These are phyloP conservation scores for Biston stratarius DNA, from an alignment of 2,888 invertebrate genomes.

Conservation along the genomic window DNA sequence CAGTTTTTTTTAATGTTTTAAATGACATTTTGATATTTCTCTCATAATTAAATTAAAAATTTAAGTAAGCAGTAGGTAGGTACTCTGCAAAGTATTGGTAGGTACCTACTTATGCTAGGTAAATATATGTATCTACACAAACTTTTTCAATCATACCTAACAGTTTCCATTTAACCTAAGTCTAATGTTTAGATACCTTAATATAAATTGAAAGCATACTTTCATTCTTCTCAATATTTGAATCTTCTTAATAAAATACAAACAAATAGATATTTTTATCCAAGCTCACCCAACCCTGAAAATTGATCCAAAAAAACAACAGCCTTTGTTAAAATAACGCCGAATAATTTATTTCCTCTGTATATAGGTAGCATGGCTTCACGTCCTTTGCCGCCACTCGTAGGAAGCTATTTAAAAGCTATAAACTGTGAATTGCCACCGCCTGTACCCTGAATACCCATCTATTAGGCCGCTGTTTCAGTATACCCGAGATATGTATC, in stretches of 20 bases:
- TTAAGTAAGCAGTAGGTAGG: too few species aligned
- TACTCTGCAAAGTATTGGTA: too few species aligned
- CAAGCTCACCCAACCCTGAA: conserved; percentile 5
- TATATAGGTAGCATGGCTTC: conserved; percentile 43
- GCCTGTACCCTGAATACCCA: conserved; percentile 38
- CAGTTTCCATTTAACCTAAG: too few species aligned
- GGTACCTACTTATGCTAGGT: too few species aligned
- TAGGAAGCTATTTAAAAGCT: conserved; percentile 51
- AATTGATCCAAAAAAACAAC: conserved; percentile 34
- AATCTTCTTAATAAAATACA: too few species aligned
- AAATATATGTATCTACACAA: too few species aligned
- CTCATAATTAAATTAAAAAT: too few species aligned
- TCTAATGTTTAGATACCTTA: too few species aligned
- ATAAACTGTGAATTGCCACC: conserved; percentile 49
- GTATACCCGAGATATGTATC: conserved; percentile 36
- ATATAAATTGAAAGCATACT: too few species aligned
- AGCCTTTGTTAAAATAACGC: conserved; percentile 37
- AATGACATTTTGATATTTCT: neutral
- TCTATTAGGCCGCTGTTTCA: conserved; percentile 38
- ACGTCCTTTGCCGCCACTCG: conserved; percentile 44
- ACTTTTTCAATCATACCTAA: too few species aligned
- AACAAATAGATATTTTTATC: neutral
- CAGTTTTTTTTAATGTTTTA: neutral
- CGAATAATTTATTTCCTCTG: conserved; percentile 39
- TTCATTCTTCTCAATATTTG: neutral